Percentiles rank a stretch among this genome's conserved stretches.
These are phyloP conservation scores for Epinephelus fuscoguttatus DNA, from an alignment of 2,113 vertebrate species.

Conservation along the genomic window DNA sequence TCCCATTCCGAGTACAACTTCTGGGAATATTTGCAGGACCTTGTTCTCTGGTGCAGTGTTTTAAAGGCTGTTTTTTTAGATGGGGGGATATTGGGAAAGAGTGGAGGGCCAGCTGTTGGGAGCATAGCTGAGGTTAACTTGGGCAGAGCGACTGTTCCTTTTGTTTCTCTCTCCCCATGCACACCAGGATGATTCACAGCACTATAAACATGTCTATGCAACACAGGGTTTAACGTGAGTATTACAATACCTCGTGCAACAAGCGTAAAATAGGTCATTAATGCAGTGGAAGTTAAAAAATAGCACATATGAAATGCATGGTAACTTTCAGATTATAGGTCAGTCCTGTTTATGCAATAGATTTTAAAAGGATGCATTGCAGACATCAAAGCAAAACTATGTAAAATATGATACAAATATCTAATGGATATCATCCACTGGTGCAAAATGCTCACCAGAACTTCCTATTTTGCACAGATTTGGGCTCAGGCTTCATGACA, in stretches of 20 bases:
- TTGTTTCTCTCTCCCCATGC: constrained; percentile 55
- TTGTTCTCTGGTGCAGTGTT: constrained; percentile 36
- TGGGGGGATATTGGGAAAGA: constrained; percentile 5
- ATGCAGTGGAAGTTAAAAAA: neutral
- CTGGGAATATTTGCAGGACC: constrained; percentile 53
- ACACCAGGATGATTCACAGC: constrained; percentile 37
- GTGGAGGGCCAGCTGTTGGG: constrained; percentile 61
- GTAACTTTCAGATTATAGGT: neutral
- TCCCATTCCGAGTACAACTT: constrained; percentile 44
- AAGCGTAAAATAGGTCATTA: constrained; percentile 7
- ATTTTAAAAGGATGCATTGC: neutral
- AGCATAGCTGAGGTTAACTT: constrained; percentile 57
- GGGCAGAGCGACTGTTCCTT: constrained; percentile 30
- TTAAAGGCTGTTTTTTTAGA: constrained; percentile 25
- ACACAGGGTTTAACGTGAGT: constrained; percentile 5
- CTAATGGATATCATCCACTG: neutral
- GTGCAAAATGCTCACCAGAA: constrained; percentile 2
- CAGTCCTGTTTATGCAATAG: neutral
- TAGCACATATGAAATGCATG: neutral
- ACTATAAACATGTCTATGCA: constrained; percentile 38
- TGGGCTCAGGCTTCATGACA: constrained; percentile 52
- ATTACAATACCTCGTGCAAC: constrained; percentile 7
- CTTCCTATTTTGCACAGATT: neutral
- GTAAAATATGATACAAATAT: neutral
- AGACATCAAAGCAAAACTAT: neutral